Percentiles rank a stretch among this genome's conserved stretches.
Evolutionary conservation across 2,113 vertebrate genomes (phyloP).

Genomic region (Bagarius yarrelli): DNA sequence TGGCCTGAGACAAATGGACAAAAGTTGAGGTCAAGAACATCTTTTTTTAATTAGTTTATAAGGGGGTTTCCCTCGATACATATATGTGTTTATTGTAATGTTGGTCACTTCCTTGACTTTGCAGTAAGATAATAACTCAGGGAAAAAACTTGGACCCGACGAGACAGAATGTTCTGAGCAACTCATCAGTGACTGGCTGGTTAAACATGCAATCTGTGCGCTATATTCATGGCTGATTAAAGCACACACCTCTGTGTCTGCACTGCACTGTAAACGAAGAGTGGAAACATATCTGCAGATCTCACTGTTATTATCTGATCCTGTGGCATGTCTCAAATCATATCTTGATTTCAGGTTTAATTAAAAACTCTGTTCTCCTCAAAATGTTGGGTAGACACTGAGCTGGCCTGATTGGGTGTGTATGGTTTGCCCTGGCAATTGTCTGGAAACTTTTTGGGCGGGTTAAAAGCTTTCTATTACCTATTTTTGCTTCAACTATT

Average conservation of each 20-base stretch:
- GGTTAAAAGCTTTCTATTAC: constrained; percentile 73
- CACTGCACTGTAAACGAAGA: constrained; percentile 6
- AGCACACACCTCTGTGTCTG: constrained; percentile 11
- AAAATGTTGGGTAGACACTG: constrained; percentile 54
- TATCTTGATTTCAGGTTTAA: constrained; percentile 44
- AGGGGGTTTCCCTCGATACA: constrained; percentile 14
- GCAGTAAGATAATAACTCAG: background rate
- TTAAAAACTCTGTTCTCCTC: constrained; percentile 48
- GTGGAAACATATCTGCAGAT: constrained; percentile 34
- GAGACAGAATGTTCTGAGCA: constrained; percentile 23
- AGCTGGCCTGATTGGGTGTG: constrained; percentile 42
- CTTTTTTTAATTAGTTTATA: constrained; percentile 17
- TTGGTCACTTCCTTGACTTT: constrained; percentile 6
- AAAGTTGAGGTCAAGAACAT: constrained; percentile 3
- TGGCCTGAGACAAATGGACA: background rate
- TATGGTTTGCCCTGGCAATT: constrained; percentile 52
- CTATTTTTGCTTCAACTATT: too few relatives aligned
- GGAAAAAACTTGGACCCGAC: background rate
- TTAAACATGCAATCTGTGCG: background rate
- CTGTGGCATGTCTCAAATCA: constrained; percentile 8
- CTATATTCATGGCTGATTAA: too few relatives aligned
- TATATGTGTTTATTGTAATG: constrained; percentile 45
- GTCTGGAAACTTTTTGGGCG: constrained; percentile 71
- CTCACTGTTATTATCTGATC: constrained; percentile 11
- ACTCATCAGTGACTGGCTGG: background rate